These are phyloP conservation scores for Chaunax sp. DNA, from an alignment of 2,797 vertebrate genomes.

Conservation along the genomic window DNA sequence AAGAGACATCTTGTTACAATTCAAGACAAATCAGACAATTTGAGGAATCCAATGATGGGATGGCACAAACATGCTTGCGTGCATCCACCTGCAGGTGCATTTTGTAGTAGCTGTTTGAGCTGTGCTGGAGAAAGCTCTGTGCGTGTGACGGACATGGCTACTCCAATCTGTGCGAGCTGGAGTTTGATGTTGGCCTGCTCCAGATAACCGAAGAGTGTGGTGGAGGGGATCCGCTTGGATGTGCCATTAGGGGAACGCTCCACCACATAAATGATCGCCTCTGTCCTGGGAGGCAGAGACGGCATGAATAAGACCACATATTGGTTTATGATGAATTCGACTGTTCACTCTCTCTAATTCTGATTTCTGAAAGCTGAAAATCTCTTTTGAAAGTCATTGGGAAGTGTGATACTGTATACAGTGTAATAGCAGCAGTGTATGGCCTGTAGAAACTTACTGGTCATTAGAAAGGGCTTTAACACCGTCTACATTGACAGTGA, in stretches of 20 bases:
- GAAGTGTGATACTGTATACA: too few relatives aligned
- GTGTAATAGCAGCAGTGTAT: not conserved
- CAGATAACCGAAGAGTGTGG: constrained; percentile 87
- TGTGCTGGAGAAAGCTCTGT: constrained; percentile 93
- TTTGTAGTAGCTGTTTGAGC: constrained; percentile 94
- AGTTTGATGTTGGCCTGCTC: constrained; percentile 92
- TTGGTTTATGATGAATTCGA: not conserved
- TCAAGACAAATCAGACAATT: not conserved
- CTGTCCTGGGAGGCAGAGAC: constrained; percentile 83
- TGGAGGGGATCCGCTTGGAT: constrained; percentile 92
- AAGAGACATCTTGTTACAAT: constrained; percentile 3
- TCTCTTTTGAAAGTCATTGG: not conserved
- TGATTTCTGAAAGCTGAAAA: not conserved
- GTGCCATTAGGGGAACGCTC: constrained; percentile 96
- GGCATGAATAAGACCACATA: not conserved
- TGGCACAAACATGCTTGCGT: not conserved
- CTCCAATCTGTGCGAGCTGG: constrained; percentile 91
- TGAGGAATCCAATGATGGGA: not conserved
- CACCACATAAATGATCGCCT: constrained; percentile 94
- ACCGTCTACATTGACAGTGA: constrained; percentile 93
- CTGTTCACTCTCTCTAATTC: too few relatives aligned
- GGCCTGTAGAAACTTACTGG: constrained; percentile 85
- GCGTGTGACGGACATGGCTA: constrained; percentile 89
- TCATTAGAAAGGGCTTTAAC: constrained; percentile 93
- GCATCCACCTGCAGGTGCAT: constrained; percentile 89